phyloP scores from a whole-genome alignment of 2,113 vertebrate genomes.

The Capreolus pygargus region DNA sequence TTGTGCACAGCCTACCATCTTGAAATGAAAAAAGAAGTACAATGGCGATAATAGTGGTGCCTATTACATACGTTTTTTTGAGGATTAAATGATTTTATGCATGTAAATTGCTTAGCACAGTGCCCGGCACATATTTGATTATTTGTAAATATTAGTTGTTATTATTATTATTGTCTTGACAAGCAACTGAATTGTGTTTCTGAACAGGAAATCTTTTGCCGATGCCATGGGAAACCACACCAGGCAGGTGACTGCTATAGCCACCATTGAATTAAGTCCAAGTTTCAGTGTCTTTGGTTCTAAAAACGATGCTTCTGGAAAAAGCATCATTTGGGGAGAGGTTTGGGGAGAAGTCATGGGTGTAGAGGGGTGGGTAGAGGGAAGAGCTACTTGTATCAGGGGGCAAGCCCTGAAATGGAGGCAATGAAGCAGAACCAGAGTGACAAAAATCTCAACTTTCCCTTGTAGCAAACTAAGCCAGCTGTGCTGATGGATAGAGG shows the following conservation, averaged over 20 bases:
- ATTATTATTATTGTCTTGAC: neutral
- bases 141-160: neutral
- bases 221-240: neutral
- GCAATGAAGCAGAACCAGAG: neutral
- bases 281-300: neutral
- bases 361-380: neutral
- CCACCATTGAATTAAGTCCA: neutral
- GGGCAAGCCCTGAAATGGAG: neutral
- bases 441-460: conserved; percentile 9
- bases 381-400: neutral
- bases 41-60: neutral
- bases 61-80: neutral
- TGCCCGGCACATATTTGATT: neutral
- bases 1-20: conserved; percentile 53
- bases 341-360: neutral
- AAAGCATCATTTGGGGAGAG: too few species aligned
- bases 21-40: conserved; percentile 37
- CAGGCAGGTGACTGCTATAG: neutral
- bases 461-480: neutral
- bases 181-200: neutral
- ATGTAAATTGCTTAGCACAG: neutral
- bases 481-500: neutral
- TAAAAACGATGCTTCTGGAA: neutral
- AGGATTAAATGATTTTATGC: conserved; percentile 34
- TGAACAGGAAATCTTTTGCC: neutral